Evolutionary conservation across 2,113 vertebrate species (phyloP).

Genomic region (Myxocyprinus asiaticus): DNA sequence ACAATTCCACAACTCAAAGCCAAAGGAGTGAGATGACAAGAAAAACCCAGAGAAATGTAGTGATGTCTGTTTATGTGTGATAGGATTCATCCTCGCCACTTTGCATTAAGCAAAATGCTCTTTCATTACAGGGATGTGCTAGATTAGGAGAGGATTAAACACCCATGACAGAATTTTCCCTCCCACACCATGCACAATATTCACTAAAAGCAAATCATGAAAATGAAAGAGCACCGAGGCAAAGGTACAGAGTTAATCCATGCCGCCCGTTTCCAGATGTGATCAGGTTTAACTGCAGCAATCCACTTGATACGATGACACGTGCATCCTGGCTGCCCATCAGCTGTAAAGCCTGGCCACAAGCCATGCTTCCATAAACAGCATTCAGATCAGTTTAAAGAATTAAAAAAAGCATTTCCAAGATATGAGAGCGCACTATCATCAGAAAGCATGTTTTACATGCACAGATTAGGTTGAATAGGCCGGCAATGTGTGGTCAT

Average conservation of each 20-base stretch:
- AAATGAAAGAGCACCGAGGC: slow-evolving; percentile 27
- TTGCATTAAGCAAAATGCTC: slow-evolving; percentile 31
- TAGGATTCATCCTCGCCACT: slow-evolving; percentile 24
- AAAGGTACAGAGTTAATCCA: slow-evolving; percentile 12
- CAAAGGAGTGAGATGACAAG: not conserved
- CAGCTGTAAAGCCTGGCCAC: not conserved
- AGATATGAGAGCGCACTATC: too few species aligned
- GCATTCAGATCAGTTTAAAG: too few species aligned
- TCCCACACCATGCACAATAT: slow-evolving; percentile 22
- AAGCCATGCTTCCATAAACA: not conserved
- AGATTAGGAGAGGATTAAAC: slow-evolving; percentile 20
- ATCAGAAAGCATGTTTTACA: too few species aligned
- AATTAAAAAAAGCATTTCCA: too few species aligned
- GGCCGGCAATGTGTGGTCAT: too few species aligned
- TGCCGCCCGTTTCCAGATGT: slow-evolving; percentile 24
- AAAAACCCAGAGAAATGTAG: not conserved
- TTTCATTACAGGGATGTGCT: slow-evolving; percentile 27
- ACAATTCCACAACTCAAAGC: too few species aligned
- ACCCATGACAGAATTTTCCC: slow-evolving; percentile 28
- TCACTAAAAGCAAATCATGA: slow-evolving; percentile 22
- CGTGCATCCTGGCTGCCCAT: not conserved
- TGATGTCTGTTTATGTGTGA: slow-evolving; percentile 15
- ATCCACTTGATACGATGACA: slow-evolving; percentile 21
- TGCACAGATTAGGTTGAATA: too few species aligned
- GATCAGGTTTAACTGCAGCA: slow-evolving; percentile 34